These are phyloP conservation scores for Tinea semifulvella DNA, from an alignment of 2,888 invertebrate species.

Conservation along the genomic window DNA sequence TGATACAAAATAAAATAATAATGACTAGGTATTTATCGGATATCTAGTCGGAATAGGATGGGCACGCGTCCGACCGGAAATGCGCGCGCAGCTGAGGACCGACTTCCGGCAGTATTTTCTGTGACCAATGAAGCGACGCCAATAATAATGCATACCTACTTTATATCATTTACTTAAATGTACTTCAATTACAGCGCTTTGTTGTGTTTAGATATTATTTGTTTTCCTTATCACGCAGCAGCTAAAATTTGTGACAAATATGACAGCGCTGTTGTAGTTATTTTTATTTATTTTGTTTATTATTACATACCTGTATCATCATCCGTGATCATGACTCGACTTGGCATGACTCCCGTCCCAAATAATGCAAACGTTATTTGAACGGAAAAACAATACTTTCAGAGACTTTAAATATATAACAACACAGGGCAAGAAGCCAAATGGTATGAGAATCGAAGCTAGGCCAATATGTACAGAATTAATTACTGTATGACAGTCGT, in stretches of 20 bases:
- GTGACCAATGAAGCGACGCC: neutral
- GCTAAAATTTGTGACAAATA: too few relatives aligned
- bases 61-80: conserved; percentile 53
- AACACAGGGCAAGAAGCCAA: too few relatives aligned
- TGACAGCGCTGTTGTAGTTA: too few relatives aligned
- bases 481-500: too few relatives aligned
- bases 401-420: too few relatives aligned
- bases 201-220: neutral
- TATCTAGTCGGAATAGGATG: too few relatives aligned
- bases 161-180: neutral
- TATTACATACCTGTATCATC: neutral
- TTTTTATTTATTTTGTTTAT: conserved; percentile 1
- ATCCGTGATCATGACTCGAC: neutral
- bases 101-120: conserved; percentile 44
- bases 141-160: too few relatives aligned
- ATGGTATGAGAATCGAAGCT: too few relatives aligned
- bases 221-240: neutral
- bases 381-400: too few relatives aligned
- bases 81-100: conserved; percentile 38
- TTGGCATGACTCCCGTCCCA: neutral
- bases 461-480: too few relatives aligned
- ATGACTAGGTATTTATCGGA: too few relatives aligned
- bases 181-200: neutral
- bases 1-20: too few relatives aligned
- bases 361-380: neutral